Base-by-base conservation (phyloP, 1,140 invertebrate species). In the Brachionus paranguensis region DNA sequence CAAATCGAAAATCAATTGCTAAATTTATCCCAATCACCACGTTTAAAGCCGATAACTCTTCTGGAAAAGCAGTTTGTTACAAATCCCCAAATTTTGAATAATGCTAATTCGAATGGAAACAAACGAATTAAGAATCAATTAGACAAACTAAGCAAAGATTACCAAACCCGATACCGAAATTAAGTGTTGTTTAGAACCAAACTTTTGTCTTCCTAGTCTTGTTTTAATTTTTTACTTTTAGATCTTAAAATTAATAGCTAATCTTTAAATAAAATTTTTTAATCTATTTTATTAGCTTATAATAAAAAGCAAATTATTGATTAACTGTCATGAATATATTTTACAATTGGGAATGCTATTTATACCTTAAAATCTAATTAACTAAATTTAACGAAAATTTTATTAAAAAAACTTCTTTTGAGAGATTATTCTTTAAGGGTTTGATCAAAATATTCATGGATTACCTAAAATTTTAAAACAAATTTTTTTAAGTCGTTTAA, bases 21-120 rank as follows among this genome's bases (percentile, higher is more conserved):
- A 3, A 60, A 17, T 84, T 79, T 84, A 45, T 85, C 84, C 20
- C 64, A 64, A 55, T 81, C 78, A 11, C 78, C 78, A 43, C 7
- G 78, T 2, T 17, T 81, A 60, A 81, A 81, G 14, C 72, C 72
- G 33, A 76, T 76, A 11, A 76, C 72, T 27, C 47, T 76, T 12
- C n/a, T 76, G 14, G 72, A 76, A 50, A 76, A 76, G 47, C 72
- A 76, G 43, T 50, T 50, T 50, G 45, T 76, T 14, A 76, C 72
- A 20, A 76, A 76, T 76, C 72, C 72, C 24, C 72, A 76, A 76
- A 76, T 76, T 27, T 27, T 47, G 11, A 76, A 76, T 76, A 76
- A 76, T 50, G 17, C 33, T 0, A 76, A 76, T 50, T 33, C 29
- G n/a, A 76, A 10, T 47, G 43, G 43, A 20, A 76, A 76, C 45